Conservation (phyloP, 1,140 invertebrate species). For the Caenorhabditis elegans region WBcel235 BX284603.4:5387001-5387500, state of each 20-base stretch:
- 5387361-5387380: slow-evolving; percentile 3
- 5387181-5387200: too few species aligned
- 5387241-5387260: too few species aligned
- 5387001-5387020: not conserved
- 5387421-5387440: not conserved
- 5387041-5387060: not conserved
- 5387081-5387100: not conserved
- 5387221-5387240: not conserved
- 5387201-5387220: not conserved
- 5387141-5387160: not conserved
- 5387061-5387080: not conserved
- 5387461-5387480: not conserved
- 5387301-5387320: too few species aligned
- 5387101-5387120: not conserved
- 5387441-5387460: not conserved
- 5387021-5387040: not conserved
- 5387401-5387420: not conserved
- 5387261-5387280: too few species aligned
- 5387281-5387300: too few species aligned
- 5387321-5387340: too few species aligned
- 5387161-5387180: not conserved
- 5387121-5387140: not conserved
- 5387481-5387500: not conserved
- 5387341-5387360: not conserved
- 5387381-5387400: slow-evolving; percentile 21